These are phyloP conservation scores for Platynereis dumerilii DNA, from an alignment of 2,888 invertebrate genomes.

Conservation along the genomic window DNA sequence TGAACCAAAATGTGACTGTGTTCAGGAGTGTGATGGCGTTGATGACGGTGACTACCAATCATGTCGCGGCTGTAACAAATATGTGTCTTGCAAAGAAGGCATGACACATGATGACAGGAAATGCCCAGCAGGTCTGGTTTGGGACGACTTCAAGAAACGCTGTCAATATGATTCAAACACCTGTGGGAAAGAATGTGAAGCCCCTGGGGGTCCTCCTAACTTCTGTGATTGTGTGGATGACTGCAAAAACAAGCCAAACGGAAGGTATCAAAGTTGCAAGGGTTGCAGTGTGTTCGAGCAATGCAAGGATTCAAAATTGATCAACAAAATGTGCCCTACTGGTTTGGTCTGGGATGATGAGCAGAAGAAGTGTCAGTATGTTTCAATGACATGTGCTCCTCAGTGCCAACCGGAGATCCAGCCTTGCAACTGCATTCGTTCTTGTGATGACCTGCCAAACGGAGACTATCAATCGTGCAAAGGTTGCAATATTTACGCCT, in stretches of 20 bases:
- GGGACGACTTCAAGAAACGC: conserved; percentile 42
- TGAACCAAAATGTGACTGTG: conserved; percentile 31
- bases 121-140: conserved; percentile 42
- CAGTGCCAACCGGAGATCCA: too few species aligned
- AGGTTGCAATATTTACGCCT: conserved; percentile 34
- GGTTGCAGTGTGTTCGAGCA: conserved; percentile 43
- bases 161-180: conserved; percentile 42
- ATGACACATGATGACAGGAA: conserved; percentile 33
- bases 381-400: conserved; percentile 9
- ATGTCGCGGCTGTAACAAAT: conserved; percentile 7
- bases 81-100: conserved; percentile 7
- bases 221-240: conserved; percentile 24
- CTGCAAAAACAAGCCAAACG: conserved; percentile 34
- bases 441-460: conserved; percentile 4
- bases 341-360: conserved; percentile 7
- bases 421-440: conserved; percentile 6
- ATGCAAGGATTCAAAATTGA: conserved; percentile 38
- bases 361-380: conserved; percentile 6
- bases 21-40: conserved; percentile 16
- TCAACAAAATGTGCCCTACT: conserved; percentile 12
- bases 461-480: conserved; percentile 41
- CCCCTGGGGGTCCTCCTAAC: background rate
- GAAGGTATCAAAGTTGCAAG: conserved; percentile 42
- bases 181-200: conserved; percentile 30
- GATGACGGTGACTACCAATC: conserved; percentile 20